Evolutionary conservation across 2,888 invertebrate species (phyloP), one percentile per base, ranked within the genome.

Genomic region (Xestia sexstrigata): DNA sequence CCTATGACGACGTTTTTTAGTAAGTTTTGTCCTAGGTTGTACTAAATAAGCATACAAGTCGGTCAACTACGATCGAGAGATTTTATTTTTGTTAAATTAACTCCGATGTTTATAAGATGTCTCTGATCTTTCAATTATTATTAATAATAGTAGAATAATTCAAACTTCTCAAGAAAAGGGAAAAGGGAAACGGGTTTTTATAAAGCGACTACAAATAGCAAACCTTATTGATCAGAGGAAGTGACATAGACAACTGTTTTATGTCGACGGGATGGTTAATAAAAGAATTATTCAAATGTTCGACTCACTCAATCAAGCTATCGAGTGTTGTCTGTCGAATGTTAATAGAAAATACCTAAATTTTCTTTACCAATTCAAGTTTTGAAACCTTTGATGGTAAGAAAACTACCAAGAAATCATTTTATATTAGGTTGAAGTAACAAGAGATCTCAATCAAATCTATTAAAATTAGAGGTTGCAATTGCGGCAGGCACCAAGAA

Each of bases 391-490:
- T 77, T 82, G 60, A 74, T 45, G 68, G 11, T 11, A 55, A 73
- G 39, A 68, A 65, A 71, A 77, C 55, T 77, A 82, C 8, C 67
- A 62, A 63, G 70, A 81, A 81, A 77, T 85, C 15, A 60, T 65
- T 30, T 73, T 85, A 30, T 73, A 58, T 77, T 78, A 67, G 55
- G 62, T 81, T 68, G 69, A 78, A 74, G 70, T 73, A 78, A 82
- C 67, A 71, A 80, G 60, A 73, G 70, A 70, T 76, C 68, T 75
- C 81, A 85, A 85, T 83, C 77, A 85, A 78, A 55, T 85, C 82
- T 88, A 89, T 85, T 84, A 89, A 90, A 91, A 91, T 91, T 83
- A 91, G 87, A 91, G 87, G 90, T 88, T 90, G 88, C 89, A 90
- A 90, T 91, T 89, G 89, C 83, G 83, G 81, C 87, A 86, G 81